Evolutionary conservation across 2,888 invertebrate species (phyloP), one percentile per base, ranked within the genome.

Genomic region (Sericinus montela): DNA sequence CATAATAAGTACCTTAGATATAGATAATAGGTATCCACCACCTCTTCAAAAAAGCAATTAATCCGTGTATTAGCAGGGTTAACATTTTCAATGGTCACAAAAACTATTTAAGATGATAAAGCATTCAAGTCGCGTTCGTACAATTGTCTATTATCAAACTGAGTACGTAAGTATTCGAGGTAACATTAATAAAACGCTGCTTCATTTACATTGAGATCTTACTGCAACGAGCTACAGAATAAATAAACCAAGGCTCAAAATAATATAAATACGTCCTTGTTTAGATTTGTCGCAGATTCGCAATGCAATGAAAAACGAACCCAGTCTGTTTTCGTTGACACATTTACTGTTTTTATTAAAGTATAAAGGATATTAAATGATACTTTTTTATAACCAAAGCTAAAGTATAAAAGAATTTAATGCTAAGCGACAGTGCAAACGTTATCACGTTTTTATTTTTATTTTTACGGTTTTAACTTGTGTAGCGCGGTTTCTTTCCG

Each of bases 41-140:
- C n/a, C n/a, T n/a, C n/a, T n/a, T n/a, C 1, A 32, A 3, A 13
- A n/a, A 1, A 11, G 5, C 25, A 25, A 25, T 25, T 19, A 19
- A 19, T 19, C 5, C 2, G 25, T 25, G 7, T 7, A 25, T 25
- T 25, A 2, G 19, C 19, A 19, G 19, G 2, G 19, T 19, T 5
- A 7, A 25, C 3, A 25, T 3, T 25, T 25, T 1, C 8, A 19
- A 23, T 38, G 23, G 9, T 16, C 19, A 42, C 32, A 29, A 45
- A 50, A 48, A 46, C n/a, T 28, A 30, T 34, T 10, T 15, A 52
- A 43, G 54, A 63, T 67, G 62, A 57, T n/a, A n/a, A n/a, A n/a
- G 51, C 60, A 79, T 78, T 77, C 75, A 62, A 62, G 56, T 55
- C 74, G 67, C 65, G 73, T 60, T 35, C 57, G 50, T 19, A 45